Conservation (phyloP, 2,113 vertebrate species). For the Cyprinodon variegatus region DNA sequence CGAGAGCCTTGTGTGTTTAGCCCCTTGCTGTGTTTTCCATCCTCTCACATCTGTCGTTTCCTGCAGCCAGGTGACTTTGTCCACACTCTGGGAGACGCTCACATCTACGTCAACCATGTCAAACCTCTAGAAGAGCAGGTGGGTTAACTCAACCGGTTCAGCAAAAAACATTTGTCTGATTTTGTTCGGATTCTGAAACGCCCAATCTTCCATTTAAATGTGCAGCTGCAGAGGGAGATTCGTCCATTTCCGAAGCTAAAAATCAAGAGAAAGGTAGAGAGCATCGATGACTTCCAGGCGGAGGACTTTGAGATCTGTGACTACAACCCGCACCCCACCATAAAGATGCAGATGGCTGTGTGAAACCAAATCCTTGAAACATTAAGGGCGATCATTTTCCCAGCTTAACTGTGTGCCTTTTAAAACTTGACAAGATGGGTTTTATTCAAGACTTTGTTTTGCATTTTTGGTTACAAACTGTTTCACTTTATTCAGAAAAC, state of each 20-base stretch:
- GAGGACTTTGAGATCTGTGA: slow-evolving; percentile 92
- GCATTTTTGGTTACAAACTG: neutral
- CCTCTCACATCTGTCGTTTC: neutral
- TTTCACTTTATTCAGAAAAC: neutral
- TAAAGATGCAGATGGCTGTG: slow-evolving; percentile 98
- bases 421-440: neutral
- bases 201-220: neutral
- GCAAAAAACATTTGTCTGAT: neutral
- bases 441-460: neutral
- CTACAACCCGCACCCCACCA: slow-evolving; percentile 91
- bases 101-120: slow-evolving; percentile 92
- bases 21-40: neutral
- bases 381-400: neutral
- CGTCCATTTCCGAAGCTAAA: slow-evolving; percentile 92
- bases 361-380: slow-evolving; percentile 4
- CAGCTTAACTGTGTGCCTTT: neutral
- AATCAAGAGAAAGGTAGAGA: slow-evolving; percentile 88
- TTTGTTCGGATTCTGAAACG: neutral
- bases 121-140: slow-evolving; percentile 93
- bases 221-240: slow-evolving; percentile 90
- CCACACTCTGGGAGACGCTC: slow-evolving; percentile 95
- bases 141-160: slow-evolving; percentile 11
- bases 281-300: slow-evolving; percentile 86
- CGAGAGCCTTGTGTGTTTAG: neutral
- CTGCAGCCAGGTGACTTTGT: slow-evolving; percentile 92